Evolutionary conservation across 2,113 vertebrate species (phyloP), one percentile per base, ranked within the genome.

Genomic region (Heterocephalus glaber): DNA sequence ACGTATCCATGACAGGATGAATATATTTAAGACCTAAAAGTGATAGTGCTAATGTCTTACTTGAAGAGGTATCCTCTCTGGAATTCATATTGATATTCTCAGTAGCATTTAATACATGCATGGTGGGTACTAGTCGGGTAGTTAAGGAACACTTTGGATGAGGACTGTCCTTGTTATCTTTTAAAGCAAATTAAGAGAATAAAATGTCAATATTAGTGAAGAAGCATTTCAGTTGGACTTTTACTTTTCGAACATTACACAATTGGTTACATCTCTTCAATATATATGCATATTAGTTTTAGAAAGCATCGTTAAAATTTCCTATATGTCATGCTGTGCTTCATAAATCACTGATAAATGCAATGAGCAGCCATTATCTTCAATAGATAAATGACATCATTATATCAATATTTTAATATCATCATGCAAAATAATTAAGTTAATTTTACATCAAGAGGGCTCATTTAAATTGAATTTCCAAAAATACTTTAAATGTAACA

Each of bases 91-190:
- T 95, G 93, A 97, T 94, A 86, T 98, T 97, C 90, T 97, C 97
- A 65, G 97, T 97, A 80, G 97, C 97, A 95, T 97, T 97, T 96
- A 98, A 86, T 54, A 97, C 93, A 60, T 96, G 97, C 14, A 26
- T 35, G 92, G 97, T 92, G 88, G 96, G 65, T 79, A 84, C 70
- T 83, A 94, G 90, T 90, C 92, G 70, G 58, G 93, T 89, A 79
- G 97, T 83, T 80, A 97, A 87, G 80, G 95, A 92, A 88, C 14
- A 26, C 95, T 97, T 97, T 88, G 86, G 95, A 88, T 97, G 97
- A 93, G 88, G 66, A 74, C 85, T 97, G 81, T 94, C 90, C 92
- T 89, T 95, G 84, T 95, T 96, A 77, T 96, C 97, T 97, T 97
- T 97, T 94, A 93, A 97, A 95, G 86, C 35, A 96, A 95, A 95